Evolutionary conservation across 2,888 invertebrate genomes (phyloP), one percentile per base, ranked within the genome.

Genomic region (Thymelicus lineola): DNA sequence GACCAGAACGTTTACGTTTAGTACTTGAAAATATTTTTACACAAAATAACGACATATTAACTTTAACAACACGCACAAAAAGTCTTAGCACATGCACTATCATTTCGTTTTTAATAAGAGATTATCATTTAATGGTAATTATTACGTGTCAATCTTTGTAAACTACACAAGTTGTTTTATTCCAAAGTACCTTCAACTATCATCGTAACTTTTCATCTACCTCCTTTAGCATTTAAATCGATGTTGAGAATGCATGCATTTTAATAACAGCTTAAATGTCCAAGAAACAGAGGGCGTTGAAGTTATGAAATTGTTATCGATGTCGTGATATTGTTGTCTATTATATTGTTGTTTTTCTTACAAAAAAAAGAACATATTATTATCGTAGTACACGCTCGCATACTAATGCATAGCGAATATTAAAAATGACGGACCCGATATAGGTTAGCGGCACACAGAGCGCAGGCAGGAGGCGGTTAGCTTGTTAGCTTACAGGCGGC

Each of bases 401-500:
- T 50, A 63, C 58, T 20, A 55, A 57, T 69, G 20, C 17, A 63
- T 58, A 80, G 75, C 76, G 76, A 76, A 79, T 79, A 85, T 78
- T 78, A 80, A 86, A 85, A 85, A 81, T 79, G 80, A 92, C 93
- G 90, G 91, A 91, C 90, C 92, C 83, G 89, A 86, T 85, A 76
- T 82, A 78, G 86, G 90, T 92, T 92, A 92, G 90, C 90, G 82
- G 88, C 89, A 90, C 89, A 89, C 90, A 89, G 86, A 88, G 82
- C 87, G 78, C 74, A 80, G 77, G 85, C 87, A 87, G 89, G 85
- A 87, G 89, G 86, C 88, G 84, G 75, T 90, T 90, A 90, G 90
- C 87, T 82, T 82, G 89, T 87, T 50, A 50, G 91, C 94, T 94
- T 94, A 94, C 94, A 85, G 94, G 94, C 92, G 94, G 94, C 91